Base-by-base conservation (phyloP, 2,888 invertebrate species). In the Uropetala carovei region DNA sequence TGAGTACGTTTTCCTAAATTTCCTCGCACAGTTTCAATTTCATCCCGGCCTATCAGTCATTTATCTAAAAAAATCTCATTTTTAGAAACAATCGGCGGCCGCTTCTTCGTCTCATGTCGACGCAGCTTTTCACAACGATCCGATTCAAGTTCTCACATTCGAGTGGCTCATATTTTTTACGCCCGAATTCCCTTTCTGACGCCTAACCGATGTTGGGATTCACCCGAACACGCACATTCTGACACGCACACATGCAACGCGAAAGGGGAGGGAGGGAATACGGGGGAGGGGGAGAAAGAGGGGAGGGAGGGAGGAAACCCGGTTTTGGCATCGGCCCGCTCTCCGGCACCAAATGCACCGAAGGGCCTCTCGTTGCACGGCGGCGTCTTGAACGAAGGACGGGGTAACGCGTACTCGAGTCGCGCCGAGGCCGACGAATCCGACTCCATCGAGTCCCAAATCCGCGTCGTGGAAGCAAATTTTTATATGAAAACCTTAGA, bases 111-210 rank as follows among this genome's bases (percentile, higher is more conserved):
- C 75, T 75, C 27, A 75, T 27, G 75, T 75, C 13, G 43, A 4
- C 75, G 9, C 75, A 75, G 22, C 27, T 10, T 27, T 14, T 75
- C 75, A 43, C 43, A 75, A 22, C 75, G 27, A 75, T 75, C 75
- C 75, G 27, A 75, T 75, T 75, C 22, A 22, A 13, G 22, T 14
- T 75, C 27, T 75, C 75, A 27, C 75, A 13, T 75, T 43, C 4
- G 75, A 75, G 75, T 27, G 75, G 75, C 75, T 75, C 75, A 75
- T 75, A 27, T 75, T 75, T 75, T 75, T 75, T 75, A 75, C 75
- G 27, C 22, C 75, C 27, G 75, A 75, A 75, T 75, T 75, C 75
- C 75, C 4, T 75, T 75, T 75, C 22, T 75, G 75, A 75, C 75
- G 75, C 75, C 75, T 5, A 75, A 75, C 75, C 75, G 16, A 75